Evolutionary conservation across 1,140 invertebrate genomes (phyloP), one percentile per base, ranked within the genome.

Genomic region (Trissolcus basalis): DNA sequence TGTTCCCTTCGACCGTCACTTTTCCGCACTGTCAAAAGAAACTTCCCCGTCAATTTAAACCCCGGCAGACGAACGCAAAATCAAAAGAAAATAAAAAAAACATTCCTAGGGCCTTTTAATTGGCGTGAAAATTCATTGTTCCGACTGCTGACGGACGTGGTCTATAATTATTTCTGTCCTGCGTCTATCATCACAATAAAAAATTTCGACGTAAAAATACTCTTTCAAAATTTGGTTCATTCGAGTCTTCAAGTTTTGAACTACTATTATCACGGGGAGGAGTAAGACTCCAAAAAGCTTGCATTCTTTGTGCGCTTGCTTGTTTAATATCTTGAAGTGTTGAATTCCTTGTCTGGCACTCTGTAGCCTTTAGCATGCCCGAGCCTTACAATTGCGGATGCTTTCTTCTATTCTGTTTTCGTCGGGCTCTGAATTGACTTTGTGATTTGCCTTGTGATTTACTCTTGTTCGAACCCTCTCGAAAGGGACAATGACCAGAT

Each of bases 11-110:
- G 51, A 58, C 71, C 63, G 65, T 69, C 65, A 64, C 65, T 76
- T 64, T 75, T 59, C 49, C 65, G 69, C 49, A 65, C 59, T 75
- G 64, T 75, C 64, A 63, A 75, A 65, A 75, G 72, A 64, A 75
- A 75, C 56, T 69, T 75, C 49, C 15, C 15, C 56, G 56, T 61
- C 51, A 61, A 39, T 74, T 50, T 58, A 59, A 75, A 68, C 10
- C 27, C 33, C 11, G 12, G 51, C 51, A 16, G n/a, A 33, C 19
- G 41, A n/a, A n/a, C n/a, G n/a, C n/a, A n/a, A n/a, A n/a, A n/a
- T n/a, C 15, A 49, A 5, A 53, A 36, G 14, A 14, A 53, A 35
- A 53, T 39, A 0, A 11, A 39, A 61, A 63, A 61, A 48, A 56
- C 44, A 33, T 27, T 6, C 2, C 6, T 3, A 27, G 2, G 44